Evolutionary conservation across 2,113 vertebrate species (phyloP).

Genomic region (Urocolius indicus): DNA sequence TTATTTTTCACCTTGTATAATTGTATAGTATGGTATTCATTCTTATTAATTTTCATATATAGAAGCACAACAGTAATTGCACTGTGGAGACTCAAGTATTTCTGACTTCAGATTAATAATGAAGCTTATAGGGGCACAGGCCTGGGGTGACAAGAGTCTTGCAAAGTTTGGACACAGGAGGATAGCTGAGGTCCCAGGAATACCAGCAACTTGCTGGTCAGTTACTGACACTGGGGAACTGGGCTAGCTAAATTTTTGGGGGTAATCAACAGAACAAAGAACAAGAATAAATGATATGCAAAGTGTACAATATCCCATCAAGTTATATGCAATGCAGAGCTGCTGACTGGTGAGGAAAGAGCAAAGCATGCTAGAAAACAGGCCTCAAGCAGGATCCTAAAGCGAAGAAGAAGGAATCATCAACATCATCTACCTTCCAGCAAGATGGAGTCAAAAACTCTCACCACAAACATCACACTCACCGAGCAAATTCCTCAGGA

Average conservation of each 20-base stretch:
- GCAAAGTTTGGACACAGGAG: background rate
- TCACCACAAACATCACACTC: background rate
- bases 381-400: background rate
- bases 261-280: background rate
- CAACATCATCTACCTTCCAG: background rate
- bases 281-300: background rate
- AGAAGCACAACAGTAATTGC: background rate
- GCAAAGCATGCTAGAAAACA: background rate
- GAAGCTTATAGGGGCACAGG: background rate
- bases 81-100: background rate
- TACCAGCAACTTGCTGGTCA: background rate
- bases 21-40: background rate
- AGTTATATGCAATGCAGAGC: background rate
- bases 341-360: background rate
- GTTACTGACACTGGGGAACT: background rate
- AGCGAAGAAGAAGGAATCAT: background rate
- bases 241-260: background rate
- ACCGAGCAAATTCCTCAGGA: background rate
- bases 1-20: background rate
- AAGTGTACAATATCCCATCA: background rate
- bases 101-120: background rate
- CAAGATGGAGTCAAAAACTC: background rate
- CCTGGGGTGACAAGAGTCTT: background rate
- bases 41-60: background rate
- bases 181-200: background rate